Conservation (phyloP, 1,140 invertebrate genomes). For the Potamilus streckersoni region DNA sequence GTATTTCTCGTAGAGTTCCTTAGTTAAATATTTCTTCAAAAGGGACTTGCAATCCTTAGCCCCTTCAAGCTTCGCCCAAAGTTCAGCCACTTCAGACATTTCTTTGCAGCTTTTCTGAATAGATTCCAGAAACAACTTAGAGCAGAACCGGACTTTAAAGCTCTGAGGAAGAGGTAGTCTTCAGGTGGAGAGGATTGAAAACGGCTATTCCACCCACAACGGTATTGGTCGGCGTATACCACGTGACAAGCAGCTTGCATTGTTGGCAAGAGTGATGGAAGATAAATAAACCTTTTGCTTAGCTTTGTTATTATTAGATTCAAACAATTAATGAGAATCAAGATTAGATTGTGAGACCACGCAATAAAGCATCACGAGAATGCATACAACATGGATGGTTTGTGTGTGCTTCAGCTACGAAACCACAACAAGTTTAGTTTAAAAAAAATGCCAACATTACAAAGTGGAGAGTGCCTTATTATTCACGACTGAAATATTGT, state of each 20-base stretch:
- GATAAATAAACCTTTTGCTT: too few species aligned
- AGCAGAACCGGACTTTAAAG: background rate
- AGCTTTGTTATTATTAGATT: too few species aligned
- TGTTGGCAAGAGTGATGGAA: too few species aligned
- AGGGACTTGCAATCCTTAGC: conserved; percentile 48
- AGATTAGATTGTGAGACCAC: too few species aligned
- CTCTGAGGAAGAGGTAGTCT: background rate
- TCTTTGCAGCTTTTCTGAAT: conserved; percentile 3
- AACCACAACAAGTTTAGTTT: background rate
- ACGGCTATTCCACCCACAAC: background rate
- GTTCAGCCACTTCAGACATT: conserved; percentile 15
- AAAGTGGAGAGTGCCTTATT: conserved; percentile 53
- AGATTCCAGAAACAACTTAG: background rate
- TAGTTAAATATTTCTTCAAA: conserved; percentile 50
- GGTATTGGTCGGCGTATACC: background rate
- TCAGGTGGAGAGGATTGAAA: background rate
- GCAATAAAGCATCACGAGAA: too few species aligned
- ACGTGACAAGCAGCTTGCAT: too few species aligned
- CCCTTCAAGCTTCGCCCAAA: conserved; percentile 30
- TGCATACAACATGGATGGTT: background rate
- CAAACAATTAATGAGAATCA: too few species aligned
- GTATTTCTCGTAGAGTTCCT: conserved; percentile 39
- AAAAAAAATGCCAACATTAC: background rate
- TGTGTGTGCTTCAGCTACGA: background rate
- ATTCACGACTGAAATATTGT: conserved; percentile 41